Base-by-base conservation (phyloP, 2,888 invertebrate species). In the Andrena haemorrhoa region DNA sequence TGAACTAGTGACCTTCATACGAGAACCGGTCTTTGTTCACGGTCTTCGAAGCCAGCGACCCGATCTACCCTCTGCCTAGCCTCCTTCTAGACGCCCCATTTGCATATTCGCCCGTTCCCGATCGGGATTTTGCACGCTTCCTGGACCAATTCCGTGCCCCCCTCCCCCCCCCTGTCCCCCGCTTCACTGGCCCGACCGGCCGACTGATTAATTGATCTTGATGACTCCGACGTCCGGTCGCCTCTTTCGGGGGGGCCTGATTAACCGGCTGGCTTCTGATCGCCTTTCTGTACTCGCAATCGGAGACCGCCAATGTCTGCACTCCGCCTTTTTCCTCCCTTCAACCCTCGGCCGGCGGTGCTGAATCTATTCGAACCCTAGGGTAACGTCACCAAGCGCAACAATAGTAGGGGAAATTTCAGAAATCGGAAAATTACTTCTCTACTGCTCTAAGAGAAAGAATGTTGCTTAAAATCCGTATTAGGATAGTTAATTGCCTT, bases 1-100 rank as follows among this genome's bases (percentile, higher is more conserved):
- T 92, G 92, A 92, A 93, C 93, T 90, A 93, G 92, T 93, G 92
- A 93, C 93, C 93, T 93, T 93, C 93, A 93, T 93, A 92, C 88
- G 88, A 88, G 88, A 93, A 93, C 93, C 93, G 93, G 93, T 93
- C 91, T 90, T 89, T 88, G 90, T 91, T 91, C 90, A 71, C 79
- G 86, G 86, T 89, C 88, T 84, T 88, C 82, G 75, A 77, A 85
- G 80, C 85, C 85, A 87, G 77, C 86, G 89, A 88, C 89, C 86
- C 85, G 90, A 86, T 88, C 86, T 85, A 84, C 83, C 86, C 83
- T 83, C 76, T 85, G 70, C 81, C 68, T 74, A 69, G 79, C 71
- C 73, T 72, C 68, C 61, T 73, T 82, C 76, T 75, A 82, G 74
- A 83, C 82, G 33, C 41, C 35, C 35, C 56, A 81, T 81, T 77